Percentiles rank a stretch among this genome's conserved stretches.
Conservation (phyloP, 2,113 vertebrate species). For the Aspiorhynchus laticeps region DNA sequence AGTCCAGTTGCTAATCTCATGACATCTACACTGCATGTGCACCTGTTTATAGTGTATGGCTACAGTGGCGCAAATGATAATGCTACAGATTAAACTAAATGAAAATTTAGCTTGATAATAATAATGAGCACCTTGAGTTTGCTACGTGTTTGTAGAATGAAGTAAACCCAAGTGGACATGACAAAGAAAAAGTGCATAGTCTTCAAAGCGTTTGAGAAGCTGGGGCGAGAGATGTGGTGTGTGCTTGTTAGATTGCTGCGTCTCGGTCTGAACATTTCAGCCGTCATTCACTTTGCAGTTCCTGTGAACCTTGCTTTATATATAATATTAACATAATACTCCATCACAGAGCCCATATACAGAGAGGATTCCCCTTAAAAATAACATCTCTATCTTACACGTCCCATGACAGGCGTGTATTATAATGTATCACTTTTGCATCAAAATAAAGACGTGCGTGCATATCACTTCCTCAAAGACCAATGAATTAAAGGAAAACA, state of each 20-base stretch:
- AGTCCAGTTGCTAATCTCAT: too few relatives aligned
- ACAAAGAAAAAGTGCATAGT: conserved; percentile 68
- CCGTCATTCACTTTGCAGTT: conserved; percentile 11
- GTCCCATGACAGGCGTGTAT: background rate
- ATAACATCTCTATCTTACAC: conserved; percentile 20
- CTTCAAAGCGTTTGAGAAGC: conserved; percentile 45
- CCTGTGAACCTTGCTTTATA: background rate
- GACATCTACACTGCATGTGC: background rate
- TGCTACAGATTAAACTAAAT: background rate
- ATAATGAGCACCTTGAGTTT: conserved; percentile 25
- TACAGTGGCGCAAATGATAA: background rate
- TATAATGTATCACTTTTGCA: conserved; percentile 52
- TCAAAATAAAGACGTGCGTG: conserved; percentile 52
- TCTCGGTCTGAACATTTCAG: conserved; percentile 2
- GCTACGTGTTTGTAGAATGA: background rate
- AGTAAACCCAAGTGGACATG: background rate
- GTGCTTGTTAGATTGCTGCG: conserved; percentile 63
- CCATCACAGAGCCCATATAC: conserved; percentile 5
- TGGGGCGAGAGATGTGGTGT: conserved; percentile 62
- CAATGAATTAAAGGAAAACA: conserved; percentile 50
- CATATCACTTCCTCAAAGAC: conserved; percentile 61
- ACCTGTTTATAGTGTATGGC: background rate
- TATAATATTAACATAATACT: conserved; percentile 19
- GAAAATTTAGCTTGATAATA: background rate
- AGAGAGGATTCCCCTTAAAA: conserved; percentile 14